Evolutionary conservation across 2,113 vertebrate species (phyloP).

Genomic region (Lophotis ruficrista): DNA sequence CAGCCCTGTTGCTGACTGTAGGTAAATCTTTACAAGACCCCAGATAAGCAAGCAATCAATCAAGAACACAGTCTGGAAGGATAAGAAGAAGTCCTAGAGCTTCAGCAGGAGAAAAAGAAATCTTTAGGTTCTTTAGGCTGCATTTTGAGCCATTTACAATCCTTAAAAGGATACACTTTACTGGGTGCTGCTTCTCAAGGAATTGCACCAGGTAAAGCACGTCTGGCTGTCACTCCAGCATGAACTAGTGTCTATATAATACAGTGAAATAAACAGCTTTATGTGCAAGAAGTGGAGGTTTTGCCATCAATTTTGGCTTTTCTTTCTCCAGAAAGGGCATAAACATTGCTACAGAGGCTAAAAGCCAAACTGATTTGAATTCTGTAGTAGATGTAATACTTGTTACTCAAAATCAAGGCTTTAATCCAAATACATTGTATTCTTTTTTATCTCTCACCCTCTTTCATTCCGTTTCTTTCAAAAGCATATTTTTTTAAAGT

Average conservation of each 20-base stretch:
- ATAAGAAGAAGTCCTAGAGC: background rate
- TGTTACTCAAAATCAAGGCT: background rate
- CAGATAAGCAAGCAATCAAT: background rate
- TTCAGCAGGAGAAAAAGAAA: background rate
- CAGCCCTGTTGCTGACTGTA: background rate
- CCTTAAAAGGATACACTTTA: background rate
- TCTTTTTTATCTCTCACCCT: background rate
- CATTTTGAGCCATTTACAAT: background rate
- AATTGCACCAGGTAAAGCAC: background rate
- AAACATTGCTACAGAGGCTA: background rate
- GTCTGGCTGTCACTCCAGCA: background rate
- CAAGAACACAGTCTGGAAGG: background rate
- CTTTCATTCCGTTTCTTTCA: background rate
- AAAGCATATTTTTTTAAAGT: background rate
- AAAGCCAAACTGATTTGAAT: background rate
- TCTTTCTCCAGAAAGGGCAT: background rate
- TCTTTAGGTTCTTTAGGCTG: background rate
- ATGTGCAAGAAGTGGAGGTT: rapidly evolving
- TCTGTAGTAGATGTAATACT: background rate
- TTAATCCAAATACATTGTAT: background rate
- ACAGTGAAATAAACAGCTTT: background rate
- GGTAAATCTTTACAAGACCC: background rate
- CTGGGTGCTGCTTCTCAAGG: background rate
- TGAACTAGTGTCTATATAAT: background rate
- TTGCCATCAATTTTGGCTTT: background rate